A percentile compares a stretch with the other conserved stretches of the same genome.
phyloP scores from a whole-genome alignment of 2,113 vertebrate species.

The Chaetops frenatus region DNA sequence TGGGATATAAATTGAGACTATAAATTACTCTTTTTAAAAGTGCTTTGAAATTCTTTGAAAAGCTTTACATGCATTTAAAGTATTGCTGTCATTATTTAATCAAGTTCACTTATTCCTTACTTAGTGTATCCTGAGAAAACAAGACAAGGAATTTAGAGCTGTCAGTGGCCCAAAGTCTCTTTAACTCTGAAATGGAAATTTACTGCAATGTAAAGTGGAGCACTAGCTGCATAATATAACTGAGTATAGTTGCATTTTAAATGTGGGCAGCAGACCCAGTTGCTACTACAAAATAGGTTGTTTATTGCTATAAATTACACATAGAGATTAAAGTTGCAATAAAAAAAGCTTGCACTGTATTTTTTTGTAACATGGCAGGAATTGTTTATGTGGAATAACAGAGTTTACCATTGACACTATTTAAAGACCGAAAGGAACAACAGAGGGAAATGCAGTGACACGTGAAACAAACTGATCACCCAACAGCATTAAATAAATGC shows the following conservation, averaged over 20 bases:
- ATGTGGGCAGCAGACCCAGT: background rate
- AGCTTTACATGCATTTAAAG: background rate
- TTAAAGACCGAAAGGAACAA: background rate
- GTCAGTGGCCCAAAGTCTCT: background rate
- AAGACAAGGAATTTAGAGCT: background rate
- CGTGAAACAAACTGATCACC: background rate
- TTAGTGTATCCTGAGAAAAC: background rate
- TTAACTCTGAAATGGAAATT: background rate
- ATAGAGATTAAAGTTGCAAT: conserved; percentile 19
- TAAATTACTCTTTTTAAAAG: background rate
- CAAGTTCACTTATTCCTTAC: background rate
- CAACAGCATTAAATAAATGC: background rate
- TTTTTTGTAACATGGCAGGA: background rate
- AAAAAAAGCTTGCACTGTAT: background rate
- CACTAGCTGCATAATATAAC: background rate
- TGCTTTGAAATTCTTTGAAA: background rate
- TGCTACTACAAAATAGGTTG: conserved; percentile 15
- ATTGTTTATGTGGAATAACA: background rate
- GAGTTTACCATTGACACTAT: background rate
- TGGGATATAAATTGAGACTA: background rate
- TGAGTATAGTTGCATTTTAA: background rate
- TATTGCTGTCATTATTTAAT: background rate
- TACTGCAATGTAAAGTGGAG: background rate
- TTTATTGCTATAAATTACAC: conserved; percentile 50
- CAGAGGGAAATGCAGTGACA: background rate